A percentile compares a stretch with the other conserved stretches of the same genome.
These are phyloP conservation scores for Scaptomyza caliginosa DNA, from an alignment of 2,888 invertebrate species.

Conservation along the genomic window DNA sequence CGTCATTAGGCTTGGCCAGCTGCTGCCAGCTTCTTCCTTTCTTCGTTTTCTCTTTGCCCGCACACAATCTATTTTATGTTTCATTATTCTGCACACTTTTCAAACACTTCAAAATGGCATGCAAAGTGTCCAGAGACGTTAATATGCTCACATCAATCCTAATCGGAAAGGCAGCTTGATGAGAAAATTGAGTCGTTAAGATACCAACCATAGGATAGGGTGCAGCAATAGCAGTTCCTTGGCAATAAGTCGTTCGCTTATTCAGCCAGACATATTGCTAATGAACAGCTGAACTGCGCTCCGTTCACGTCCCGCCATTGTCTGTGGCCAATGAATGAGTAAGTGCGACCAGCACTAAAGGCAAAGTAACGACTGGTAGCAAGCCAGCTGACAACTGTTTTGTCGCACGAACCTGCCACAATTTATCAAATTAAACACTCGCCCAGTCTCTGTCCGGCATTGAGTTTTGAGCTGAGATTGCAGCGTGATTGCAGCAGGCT, in stretches of 20 bases:
- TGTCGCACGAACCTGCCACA: slow-evolving; percentile 70
- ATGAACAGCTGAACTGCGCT: slow-evolving; percentile 49
- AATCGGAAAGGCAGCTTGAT: slow-evolving; percentile 48
- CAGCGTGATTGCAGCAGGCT: slow-evolving; percentile 51
- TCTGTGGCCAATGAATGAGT: slow-evolving; percentile 62
- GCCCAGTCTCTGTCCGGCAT: slow-evolving; percentile 24
- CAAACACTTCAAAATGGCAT: slow-evolving; percentile 30
- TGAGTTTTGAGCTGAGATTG: slow-evolving; percentile 48
- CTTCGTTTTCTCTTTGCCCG: neutral
- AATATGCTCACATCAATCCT: slow-evolving; percentile 68
- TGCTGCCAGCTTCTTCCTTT: neutral
- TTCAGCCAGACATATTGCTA: slow-evolving; percentile 43
- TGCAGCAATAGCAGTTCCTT: neutral
- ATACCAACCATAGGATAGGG: too few species aligned
- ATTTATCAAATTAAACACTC: slow-evolving; percentile 76
- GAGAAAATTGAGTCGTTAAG: neutral
- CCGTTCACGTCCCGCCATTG: slow-evolving; percentile 8
- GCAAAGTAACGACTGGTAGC: slow-evolving; percentile 8
- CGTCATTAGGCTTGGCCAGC: slow-evolving; percentile 19
- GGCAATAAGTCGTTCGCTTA: slow-evolving; percentile 8
- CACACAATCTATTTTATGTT: slow-evolving; percentile 3
- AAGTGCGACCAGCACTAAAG: slow-evolving; percentile 27
- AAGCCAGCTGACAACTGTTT: slow-evolving; percentile 69
- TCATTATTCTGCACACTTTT: slow-evolving; percentile 22
- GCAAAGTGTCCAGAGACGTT: slow-evolving; percentile 38